These are phyloP conservation scores for Murina feae DNA, from an alignment of 2,113 vertebrate species.

Conservation along the genomic window DNA sequence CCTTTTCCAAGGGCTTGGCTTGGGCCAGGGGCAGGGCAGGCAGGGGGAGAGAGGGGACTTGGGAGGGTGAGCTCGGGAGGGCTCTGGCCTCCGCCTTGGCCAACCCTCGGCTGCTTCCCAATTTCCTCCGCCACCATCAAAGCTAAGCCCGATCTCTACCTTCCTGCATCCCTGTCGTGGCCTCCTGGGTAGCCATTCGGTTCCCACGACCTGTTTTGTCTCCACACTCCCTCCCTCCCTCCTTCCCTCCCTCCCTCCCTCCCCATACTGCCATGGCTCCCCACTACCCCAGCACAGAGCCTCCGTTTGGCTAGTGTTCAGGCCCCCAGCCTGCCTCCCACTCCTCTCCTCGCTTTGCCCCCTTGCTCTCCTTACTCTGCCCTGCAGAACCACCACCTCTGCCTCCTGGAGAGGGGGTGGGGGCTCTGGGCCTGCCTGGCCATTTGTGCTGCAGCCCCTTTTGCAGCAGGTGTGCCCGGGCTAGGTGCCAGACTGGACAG, in stretches of 20 bases:
- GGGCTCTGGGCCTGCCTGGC: neutral
- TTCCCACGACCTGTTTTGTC: neutral
- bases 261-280: neutral
- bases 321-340: neutral
- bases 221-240: neutral
- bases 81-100: neutral
- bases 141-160: fast-evolving
- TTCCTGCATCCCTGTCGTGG: neutral
- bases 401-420: neutral
- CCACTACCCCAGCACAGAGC: neutral
- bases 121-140: neutral
- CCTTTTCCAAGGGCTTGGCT: neutral
- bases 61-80: neutral
- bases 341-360: neutral
- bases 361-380: neutral
- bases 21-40: neutral
- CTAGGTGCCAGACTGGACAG: neutral
- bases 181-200: neutral
- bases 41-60: fast-evolving
- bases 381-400: neutral
- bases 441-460: neutral
- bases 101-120: neutral
- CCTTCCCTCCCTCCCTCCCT: neutral
- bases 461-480: neutral
- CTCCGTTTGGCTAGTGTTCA: fast-evolving